Evolutionary conservation across 2,797 vertebrate species (phyloP).

Genomic region (Phataginus tetradactyla): DNA sequence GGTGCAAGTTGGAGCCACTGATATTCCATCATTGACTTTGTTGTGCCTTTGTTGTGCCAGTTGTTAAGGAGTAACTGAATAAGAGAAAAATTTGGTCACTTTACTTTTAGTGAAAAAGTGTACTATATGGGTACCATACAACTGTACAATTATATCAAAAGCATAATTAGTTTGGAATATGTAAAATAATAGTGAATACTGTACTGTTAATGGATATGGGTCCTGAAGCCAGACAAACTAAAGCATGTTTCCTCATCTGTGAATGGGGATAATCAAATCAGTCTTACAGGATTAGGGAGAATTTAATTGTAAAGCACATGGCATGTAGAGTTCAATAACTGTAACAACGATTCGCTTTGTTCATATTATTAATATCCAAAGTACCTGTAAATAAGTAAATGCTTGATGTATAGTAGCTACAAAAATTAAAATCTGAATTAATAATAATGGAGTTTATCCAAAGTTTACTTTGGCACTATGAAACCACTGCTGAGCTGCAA

Average conservation of each 20-base stretch:
- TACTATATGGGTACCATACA: background rate
- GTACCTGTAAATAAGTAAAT: background rate
- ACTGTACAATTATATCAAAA: background rate
- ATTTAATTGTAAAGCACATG: background rate
- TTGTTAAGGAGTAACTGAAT: background rate
- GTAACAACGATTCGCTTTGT: background rate
- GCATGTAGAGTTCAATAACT: background rate
- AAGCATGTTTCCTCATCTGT: background rate
- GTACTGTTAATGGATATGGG: background rate
- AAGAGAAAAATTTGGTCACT: background rate
- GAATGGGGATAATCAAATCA: background rate
- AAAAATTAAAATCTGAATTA: slow-evolving; percentile 9
- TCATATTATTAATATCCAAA: background rate
- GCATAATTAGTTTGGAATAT: background rate
- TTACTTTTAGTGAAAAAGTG: background rate
- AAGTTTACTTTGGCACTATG: background rate
- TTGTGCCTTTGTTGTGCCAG: background rate
- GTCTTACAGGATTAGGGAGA: background rate
- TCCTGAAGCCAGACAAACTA: background rate
- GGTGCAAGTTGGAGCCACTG: background rate
- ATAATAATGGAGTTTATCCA: background rate
- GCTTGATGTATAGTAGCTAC: background rate
- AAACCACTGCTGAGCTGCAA: background rate
- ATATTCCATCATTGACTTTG: background rate
- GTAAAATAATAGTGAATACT: background rate